A percentile compares a stretch with the other conserved stretches of the same genome.
These are phyloP conservation scores for Noctua janthina DNA, from an alignment of 2,888 invertebrate genomes.

Conservation along the genomic window DNA sequence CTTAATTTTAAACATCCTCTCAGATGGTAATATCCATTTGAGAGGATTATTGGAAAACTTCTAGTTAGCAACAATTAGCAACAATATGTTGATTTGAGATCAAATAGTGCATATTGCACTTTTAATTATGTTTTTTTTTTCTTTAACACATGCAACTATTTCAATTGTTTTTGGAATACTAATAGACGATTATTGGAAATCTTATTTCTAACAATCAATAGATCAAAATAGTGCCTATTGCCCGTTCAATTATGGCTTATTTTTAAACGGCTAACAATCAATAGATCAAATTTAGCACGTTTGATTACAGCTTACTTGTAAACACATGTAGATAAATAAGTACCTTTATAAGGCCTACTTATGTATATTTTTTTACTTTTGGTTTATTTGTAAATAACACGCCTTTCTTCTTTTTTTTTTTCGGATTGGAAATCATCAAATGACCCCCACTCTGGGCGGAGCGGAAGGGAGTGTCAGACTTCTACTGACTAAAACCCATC, in stretches of 20 bases:
- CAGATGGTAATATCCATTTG: too few relatives aligned
- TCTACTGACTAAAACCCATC: too few relatives aligned
- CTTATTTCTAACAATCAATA: too few relatives aligned
- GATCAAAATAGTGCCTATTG: too few relatives aligned
- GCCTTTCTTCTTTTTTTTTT: too few relatives aligned
- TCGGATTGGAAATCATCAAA: too few relatives aligned
- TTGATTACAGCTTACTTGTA: background rate
- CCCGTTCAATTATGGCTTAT: background rate
- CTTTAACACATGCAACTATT: background rate
- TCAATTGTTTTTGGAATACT: too few relatives aligned
- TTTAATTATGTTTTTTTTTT: background rate
- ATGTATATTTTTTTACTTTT: background rate
- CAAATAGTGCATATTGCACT: background rate
- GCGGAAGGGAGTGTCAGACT: too few relatives aligned
- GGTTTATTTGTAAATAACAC: background rate
- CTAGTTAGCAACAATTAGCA: too few relatives aligned
- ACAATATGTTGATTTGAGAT: background rate
- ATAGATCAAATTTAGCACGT: background rate
- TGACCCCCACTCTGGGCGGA: too few relatives aligned
- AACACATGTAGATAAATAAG: background rate
- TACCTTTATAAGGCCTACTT: background rate
- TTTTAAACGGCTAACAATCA: background rate
- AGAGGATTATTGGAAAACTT: too few relatives aligned
- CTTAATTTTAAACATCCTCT: too few relatives aligned
- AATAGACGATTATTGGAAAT: background rate